Conservation (phyloP, 2,797 vertebrate genomes). For the Furcifer pardalis region DNA sequence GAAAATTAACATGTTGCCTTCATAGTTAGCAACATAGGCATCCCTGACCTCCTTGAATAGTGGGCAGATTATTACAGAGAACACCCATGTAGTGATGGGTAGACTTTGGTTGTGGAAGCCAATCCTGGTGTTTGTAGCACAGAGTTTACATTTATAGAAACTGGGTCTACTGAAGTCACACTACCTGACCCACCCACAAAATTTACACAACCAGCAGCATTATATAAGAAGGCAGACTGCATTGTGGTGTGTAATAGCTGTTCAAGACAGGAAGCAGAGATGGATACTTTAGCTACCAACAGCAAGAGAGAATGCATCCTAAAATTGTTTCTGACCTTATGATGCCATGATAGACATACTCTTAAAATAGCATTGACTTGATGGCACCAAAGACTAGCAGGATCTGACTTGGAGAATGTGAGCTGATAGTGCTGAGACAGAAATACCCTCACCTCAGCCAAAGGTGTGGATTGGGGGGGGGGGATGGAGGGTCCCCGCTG, state of each 20-base stretch:
- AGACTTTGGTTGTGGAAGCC: not conserved
- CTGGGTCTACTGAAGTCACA: not conserved
- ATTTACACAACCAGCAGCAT: not conserved
- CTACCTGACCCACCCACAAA: conserved; percentile 26
- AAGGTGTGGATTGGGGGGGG: no score
- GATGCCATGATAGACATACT: conserved; percentile 51
- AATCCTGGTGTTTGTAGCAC: not conserved
- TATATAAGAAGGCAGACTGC: conserved; percentile 36
- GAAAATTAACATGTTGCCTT: no score
- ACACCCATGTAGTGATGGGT: not conserved
- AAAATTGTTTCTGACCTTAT: conserved; percentile 58
- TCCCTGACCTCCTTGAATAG: not conserved
- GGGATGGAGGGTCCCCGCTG: no score
- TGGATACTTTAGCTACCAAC: conserved; percentile 19
- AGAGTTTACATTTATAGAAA: not conserved
- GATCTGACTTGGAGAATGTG: conserved; percentile 37
- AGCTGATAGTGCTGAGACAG: conserved; percentile 49
- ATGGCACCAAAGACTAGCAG: conserved; percentile 21
- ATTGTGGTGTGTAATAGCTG: conserved; percentile 6
- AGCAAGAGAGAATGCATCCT: conserved; percentile 43
- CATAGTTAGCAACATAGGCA: not conserved
- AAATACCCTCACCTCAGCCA: conserved; percentile 39
- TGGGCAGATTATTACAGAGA: not conserved
- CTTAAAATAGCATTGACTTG: conserved; percentile 59
- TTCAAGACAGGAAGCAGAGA: conserved; percentile 51